These are phyloP conservation scores for Corythaixoides concolor DNA, from an alignment of 2,113 vertebrate species.

Conservation along the genomic window DNA sequence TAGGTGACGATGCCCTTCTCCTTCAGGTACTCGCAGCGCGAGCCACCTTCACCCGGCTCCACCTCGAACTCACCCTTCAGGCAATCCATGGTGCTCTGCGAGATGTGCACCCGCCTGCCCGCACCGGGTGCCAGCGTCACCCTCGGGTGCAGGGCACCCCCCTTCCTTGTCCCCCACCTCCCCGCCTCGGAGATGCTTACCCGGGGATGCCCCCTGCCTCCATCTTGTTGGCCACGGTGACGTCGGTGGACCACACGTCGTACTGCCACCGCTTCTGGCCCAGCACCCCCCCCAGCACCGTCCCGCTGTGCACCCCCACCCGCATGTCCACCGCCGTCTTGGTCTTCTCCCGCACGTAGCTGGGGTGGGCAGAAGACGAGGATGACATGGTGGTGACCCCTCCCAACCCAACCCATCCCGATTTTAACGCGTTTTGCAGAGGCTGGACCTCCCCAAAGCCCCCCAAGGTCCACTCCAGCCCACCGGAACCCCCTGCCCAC, in stretches of 20 bases:
- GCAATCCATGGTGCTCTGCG: conserved; percentile 91
- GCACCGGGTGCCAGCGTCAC: not conserved
- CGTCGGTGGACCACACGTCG: conserved; percentile 94
- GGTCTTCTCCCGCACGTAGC: conserved; percentile 92
- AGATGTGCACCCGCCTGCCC: conserved; percentile 91
- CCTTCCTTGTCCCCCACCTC: not conserved
- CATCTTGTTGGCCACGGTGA: conserved; percentile 97
- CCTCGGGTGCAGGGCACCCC: not conserved
- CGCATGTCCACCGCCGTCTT: conserved; percentile 94
- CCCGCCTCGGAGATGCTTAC: conserved; percentile 59
- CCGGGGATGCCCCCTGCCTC: conserved; percentile 92
- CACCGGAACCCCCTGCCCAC: not conserved
- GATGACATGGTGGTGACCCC: not conserved
- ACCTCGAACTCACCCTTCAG: conserved; percentile 91
- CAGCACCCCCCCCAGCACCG: conserved; percentile 90
- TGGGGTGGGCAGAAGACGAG: conserved; percentile 4
- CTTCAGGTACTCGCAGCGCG: conserved; percentile 90
- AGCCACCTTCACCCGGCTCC: conserved; percentile 87
- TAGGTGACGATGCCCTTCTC: conserved; percentile 91
- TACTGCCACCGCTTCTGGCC: conserved; percentile 98
- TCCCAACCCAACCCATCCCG: not conserved
- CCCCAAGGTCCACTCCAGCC: not conserved
- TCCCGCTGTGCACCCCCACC: conserved; percentile 92
- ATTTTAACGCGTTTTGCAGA: not conserved
- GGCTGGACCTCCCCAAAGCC: not conserved